Evolutionary conservation across 1,140 invertebrate species (phyloP).

Genomic region (Diabrotica undecimpunctata): DNA sequence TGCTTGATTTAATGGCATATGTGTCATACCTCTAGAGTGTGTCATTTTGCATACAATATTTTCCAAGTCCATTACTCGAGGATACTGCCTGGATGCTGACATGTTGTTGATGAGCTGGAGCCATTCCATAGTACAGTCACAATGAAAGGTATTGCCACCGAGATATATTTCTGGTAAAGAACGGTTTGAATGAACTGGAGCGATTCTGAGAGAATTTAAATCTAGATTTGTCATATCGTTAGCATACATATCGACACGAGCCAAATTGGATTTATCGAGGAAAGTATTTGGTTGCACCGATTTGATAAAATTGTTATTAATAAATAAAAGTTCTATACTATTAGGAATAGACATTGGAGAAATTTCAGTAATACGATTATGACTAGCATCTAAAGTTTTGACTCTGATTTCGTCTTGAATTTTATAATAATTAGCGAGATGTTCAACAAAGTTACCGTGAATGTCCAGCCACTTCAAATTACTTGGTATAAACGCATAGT

Average conservation of each 20-base stretch:
- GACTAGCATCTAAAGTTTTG: conserved; percentile 80
- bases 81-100: conserved; percentile 74
- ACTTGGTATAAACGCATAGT: conserved; percentile 82
- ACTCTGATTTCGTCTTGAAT: conserved; percentile 74
- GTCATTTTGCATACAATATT: conserved; percentile 81
- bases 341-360: conserved; percentile 79
- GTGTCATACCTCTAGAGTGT: conserved; percentile 65
- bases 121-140: conserved; percentile 92
- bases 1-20: conserved; percentile 63
- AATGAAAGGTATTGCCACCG: conserved; percentile 85
- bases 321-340: conserved; percentile 81
- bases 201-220: conserved; percentile 71
- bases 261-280: conserved; percentile 76
- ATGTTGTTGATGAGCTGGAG: conserved; percentile 81
- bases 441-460: conserved; percentile 82
- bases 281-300: conserved; percentile 80
- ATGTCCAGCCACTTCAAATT: conserved; percentile 88
- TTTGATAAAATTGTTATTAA: conserved; percentile 85
- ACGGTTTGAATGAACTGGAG: conserved; percentile 64
- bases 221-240: conserved; percentile 81
- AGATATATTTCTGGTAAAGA: conserved; percentile 81
- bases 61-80: conserved; percentile 80
- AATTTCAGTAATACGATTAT: conserved; percentile 79
- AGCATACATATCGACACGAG: conserved; percentile 83
- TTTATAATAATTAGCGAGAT: conserved; percentile 81